These are phyloP conservation scores for Scaeva pyrastri DNA, from an alignment of 2,888 invertebrate species.

Conservation along the genomic window DNA sequence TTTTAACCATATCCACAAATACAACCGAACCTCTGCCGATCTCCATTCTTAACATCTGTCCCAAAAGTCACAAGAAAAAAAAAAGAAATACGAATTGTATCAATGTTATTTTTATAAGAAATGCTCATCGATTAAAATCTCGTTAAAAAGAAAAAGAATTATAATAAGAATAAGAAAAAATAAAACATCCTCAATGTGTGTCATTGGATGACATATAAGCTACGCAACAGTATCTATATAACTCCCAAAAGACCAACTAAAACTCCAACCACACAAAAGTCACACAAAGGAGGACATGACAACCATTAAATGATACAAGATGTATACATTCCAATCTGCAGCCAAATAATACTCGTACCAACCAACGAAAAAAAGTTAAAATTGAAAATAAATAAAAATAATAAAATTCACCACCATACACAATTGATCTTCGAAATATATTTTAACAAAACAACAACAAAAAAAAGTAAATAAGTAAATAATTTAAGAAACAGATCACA, in stretches of 20 bases:
- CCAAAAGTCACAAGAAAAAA: slow-evolving; percentile 5
- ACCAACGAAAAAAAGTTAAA: slow-evolving; percentile 28
- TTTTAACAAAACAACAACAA: too few species aligned
- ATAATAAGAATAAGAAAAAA: slow-evolving; percentile 25
- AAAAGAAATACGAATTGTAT: too few species aligned
- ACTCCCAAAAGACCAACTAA: slow-evolving; percentile 27
- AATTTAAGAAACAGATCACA: slow-evolving; percentile 64
- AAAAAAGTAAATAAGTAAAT: slow-evolving; percentile 35
- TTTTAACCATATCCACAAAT: neutral
- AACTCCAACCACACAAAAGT: slow-evolving; percentile 24
- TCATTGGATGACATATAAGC: slow-evolving; percentile 62
- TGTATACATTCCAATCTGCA: slow-evolving; percentile 68
- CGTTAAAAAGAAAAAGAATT: slow-evolving; percentile 22
- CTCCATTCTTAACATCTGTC: slow-evolving; percentile 26
- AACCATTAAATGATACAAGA: slow-evolving; percentile 73
- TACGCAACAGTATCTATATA: slow-evolving; percentile 34
- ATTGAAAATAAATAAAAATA: slow-evolving; percentile 1
- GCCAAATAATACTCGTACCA: slow-evolving; percentile 45
- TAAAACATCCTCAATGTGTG: slow-evolving; percentile 56
- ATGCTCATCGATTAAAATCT: slow-evolving; percentile 55
- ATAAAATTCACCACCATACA: slow-evolving; percentile 42
- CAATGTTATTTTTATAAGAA: slow-evolving; percentile 32
- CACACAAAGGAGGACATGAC: slow-evolving; percentile 70
- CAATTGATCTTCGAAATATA: slow-evolving; percentile 69
- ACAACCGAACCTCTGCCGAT: neutral